These are phyloP conservation scores for Meloidogyne hapla DNA, from an alignment of 1,140 invertebrate species.

Conservation along the genomic window DNA sequence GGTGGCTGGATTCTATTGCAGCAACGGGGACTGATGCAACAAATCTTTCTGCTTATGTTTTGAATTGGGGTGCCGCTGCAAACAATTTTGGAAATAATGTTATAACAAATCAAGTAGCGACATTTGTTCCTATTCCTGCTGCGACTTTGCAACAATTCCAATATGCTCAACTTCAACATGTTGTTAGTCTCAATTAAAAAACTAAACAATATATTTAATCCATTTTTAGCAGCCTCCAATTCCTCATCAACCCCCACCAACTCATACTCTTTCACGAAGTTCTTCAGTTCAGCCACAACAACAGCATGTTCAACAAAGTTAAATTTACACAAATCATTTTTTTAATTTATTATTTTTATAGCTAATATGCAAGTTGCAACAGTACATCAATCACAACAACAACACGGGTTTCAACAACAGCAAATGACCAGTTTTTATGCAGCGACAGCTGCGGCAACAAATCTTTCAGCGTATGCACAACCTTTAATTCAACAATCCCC, in stretches of 20 bases:
- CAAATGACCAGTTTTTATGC: too few species aligned
- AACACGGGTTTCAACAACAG: too few species aligned
- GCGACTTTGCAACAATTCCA: neutral
- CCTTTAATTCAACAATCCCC: too few species aligned
- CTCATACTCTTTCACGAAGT: neutral
- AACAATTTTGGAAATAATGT: neutral
- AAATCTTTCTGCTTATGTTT: neutral
- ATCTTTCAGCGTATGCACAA: too few species aligned
- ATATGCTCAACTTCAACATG: neutral
- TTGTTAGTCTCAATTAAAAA: neutral
- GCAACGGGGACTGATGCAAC: neutral
- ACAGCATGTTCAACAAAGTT: neutral
- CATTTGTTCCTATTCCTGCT: constrained; percentile 12
- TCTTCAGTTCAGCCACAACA: neutral
- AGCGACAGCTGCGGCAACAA: too few species aligned
- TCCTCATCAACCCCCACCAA: neutral
- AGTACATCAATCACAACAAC: neutral
- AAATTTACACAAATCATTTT: neutral
- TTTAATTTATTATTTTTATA: constrained; percentile 4
- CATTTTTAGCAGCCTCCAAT: neutral
- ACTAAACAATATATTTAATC: neutral
- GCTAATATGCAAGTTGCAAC: constrained; percentile 2
- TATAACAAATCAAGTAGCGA: neutral
- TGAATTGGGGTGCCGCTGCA: neutral
- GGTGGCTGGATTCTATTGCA: neutral